Evolutionary conservation across 1,140 invertebrate genomes (phyloP).

Genomic region (Thrips palmi): DNA sequence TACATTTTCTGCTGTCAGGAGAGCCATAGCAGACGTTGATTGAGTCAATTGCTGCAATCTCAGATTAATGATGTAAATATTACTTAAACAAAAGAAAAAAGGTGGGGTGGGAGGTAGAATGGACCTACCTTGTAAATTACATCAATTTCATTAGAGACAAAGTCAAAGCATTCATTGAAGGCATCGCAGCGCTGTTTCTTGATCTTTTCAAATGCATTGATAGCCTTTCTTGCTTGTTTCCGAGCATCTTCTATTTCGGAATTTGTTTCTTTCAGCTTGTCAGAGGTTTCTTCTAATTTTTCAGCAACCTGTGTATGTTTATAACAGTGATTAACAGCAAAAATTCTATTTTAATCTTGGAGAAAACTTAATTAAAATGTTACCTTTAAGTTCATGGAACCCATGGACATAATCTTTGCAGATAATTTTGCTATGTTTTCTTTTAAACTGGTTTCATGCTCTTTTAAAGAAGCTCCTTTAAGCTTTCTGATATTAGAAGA

Average conservation of each 20-base stretch:
- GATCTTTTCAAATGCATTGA: constrained; percentile 83
- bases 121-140: constrained; percentile 88
- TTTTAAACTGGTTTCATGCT: no score
- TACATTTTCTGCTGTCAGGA: constrained; percentile 91
- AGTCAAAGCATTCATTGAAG: constrained; percentile 95
- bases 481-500: no score
- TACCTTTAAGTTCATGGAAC: no score
- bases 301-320: constrained; percentile 65
- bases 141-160: constrained; percentile 93
- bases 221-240: constrained; percentile 84
- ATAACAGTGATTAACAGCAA: no score
- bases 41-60: constrained; percentile 60
- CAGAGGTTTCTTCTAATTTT: constrained; percentile 83
- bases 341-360: no score
- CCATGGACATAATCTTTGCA: background rate
- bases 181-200: constrained; percentile 86
- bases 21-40: constrained; percentile 96
- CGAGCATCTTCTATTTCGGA: constrained; percentile 92
- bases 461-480: no score
- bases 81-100: background rate
- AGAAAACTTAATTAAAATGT: constrained; percentile 11
- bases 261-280: constrained; percentile 88
- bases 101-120: background rate
- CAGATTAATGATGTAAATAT: constrained; percentile 6
- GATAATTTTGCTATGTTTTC: background rate